Evolutionary conservation across 2,113 vertebrate species (phyloP).

Genomic region (Cricetomys ansorgei): DNA sequence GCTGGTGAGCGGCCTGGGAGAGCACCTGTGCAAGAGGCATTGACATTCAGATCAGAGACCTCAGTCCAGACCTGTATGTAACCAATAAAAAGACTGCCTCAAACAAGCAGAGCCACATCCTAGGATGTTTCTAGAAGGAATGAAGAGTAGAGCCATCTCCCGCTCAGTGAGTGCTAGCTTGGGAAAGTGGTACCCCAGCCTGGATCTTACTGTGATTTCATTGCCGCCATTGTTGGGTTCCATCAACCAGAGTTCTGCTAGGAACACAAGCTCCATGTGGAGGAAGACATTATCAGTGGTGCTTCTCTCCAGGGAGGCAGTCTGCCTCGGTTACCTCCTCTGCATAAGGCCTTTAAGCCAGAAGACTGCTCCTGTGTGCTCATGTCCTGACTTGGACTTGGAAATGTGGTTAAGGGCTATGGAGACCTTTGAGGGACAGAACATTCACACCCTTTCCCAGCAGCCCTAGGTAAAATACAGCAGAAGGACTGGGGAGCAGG

Average conservation of each 20-base stretch:
- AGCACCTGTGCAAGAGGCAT: fast-evolving
- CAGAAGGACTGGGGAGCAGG: fast-evolving
- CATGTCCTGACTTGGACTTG: neutral
- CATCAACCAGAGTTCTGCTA: neutral
- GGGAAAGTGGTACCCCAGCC: fast-evolving
- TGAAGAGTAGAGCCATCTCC: fast-evolving
- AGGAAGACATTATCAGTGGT: fast-evolving
- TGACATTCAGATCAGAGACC: neutral
- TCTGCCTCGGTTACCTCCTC: fast-evolving
- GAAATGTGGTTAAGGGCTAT: fast-evolving
- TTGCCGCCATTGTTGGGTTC: fast-evolving
- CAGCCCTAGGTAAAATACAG: neutral
- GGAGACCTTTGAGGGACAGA: neutral
- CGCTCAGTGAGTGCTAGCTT: fast-evolving
- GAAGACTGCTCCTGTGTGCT: neutral
- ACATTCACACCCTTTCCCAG: fast-evolving
- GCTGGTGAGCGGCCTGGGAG: neutral
- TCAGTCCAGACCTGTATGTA: no score
- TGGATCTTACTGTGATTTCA: fast-evolving
- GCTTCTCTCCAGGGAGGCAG: neutral
- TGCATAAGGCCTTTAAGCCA: fast-evolving
- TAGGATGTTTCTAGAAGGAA: fast-evolving
- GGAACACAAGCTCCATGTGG: fast-evolving
- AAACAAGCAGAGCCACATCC: neutral
- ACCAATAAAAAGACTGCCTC: neutral